Evolutionary conservation across 2,888 invertebrate species (phyloP), one percentile per base, ranked within the genome.

Genomic region (Keiferia lycopersicella): DNA sequence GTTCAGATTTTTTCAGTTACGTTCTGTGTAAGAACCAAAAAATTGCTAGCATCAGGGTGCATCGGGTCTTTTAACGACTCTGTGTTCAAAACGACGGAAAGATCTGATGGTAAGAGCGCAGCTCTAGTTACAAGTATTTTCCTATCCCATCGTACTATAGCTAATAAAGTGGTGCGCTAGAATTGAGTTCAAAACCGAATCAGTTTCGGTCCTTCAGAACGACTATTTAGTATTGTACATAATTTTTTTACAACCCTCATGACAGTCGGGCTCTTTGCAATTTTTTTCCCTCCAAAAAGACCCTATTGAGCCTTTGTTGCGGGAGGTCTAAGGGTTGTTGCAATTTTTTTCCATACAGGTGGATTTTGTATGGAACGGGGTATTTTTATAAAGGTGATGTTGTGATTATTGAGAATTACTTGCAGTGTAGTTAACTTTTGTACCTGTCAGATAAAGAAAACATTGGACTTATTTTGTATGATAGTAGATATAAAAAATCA

Each of bases 261-360:
- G 85, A 84, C 86, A 85, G 78, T 78, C 77, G 73, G 73, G 71
- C 68, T 78, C 80, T 82, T 84, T 86, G 86, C 84, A 65, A 83
- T 76, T 85, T 85, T 86, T 81, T 83, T 84, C 72, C 72, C 66
- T 64, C 64, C 63, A 76, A 80, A 77, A 74, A 72, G 71, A 66
- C 69, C 48, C 77, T 80, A 34, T 85, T 84, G 77, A 76, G 63
- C 80, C 67, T 75, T 87, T 87, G 86, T 87, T 79, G 80, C 68
- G 81, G 81, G 85, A 82, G 86, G 86, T 86, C 85, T 79, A 73
- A 75, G 77, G 41, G 78, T 72, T 74, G 73, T 81, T 81, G 81
- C 81, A 65, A 63, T 81, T 84, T 86, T 86, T 83, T 67, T 63
- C 11, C 50, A n/a, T 18, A 61, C 61, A 61, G 50, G 61, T 61